phyloP scores from a whole-genome alignment of 2,113 vertebrate species.

The Camelus dromedarius region DNA sequence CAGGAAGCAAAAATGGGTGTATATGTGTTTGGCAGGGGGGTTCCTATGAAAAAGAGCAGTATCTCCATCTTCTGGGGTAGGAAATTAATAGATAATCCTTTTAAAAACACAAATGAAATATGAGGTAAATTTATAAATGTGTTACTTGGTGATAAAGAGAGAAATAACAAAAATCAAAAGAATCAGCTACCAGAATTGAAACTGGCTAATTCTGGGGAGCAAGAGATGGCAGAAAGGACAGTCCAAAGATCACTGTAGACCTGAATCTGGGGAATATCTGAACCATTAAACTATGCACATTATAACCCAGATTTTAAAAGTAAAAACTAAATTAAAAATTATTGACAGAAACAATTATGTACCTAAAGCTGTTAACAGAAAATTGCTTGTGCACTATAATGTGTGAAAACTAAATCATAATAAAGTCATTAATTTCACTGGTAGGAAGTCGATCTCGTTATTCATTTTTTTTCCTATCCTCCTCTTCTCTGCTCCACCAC shows the following conservation, averaged over 20 bases:
- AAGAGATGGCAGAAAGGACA: background rate
- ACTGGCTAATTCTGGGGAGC: background rate
- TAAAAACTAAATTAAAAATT: conserved; percentile 39
- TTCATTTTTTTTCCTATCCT: background rate
- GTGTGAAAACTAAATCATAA: conserved; percentile 11
- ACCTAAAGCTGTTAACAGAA: conserved; percentile 3
- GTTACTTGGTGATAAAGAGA: background rate
- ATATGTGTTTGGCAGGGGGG: background rate
- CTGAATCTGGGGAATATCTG: background rate
- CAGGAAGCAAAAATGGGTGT: background rate
- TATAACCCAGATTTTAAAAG: background rate
- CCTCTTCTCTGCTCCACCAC: background rate
- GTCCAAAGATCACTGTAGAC: background rate
- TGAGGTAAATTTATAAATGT: background rate
- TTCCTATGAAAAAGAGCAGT: background rate
- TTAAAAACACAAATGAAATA: background rate
- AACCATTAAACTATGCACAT: background rate
- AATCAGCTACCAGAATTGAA: background rate
- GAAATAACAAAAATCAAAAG: background rate
- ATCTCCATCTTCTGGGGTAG: background rate
- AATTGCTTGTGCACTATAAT: background rate
- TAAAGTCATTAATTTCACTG: background rate
- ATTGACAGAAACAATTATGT: background rate
- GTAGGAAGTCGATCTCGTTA: background rate
- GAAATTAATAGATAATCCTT: background rate